Base-by-base conservation (phyloP, 1,140 invertebrate genomes). In the Trissolcus basalis region DNA sequence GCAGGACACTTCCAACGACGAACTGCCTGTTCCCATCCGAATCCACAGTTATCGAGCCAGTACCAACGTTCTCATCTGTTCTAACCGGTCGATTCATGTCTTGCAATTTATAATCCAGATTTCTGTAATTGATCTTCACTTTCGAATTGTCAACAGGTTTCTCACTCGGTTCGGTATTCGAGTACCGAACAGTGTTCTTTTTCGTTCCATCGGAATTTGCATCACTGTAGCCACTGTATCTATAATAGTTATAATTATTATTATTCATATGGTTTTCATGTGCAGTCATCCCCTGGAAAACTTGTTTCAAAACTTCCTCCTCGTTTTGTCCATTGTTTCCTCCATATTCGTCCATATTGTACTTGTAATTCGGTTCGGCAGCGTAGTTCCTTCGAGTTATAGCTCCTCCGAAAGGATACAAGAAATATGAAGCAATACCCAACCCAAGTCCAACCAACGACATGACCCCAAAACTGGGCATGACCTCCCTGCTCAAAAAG, bases 401-500 rank as follows among this genome's bases (percentile, higher is more conserved):
- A 0, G 90, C 90, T 1, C 90, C 90, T 9, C 91, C 89, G 73
- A 94, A 94, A 7, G 93, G 93, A 86, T 93, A 94, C 10, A 94
- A 86, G 80, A 94, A 93, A 63, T 94, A 93, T 27, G 93, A 92
- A 19, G 93, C 93, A 32, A 95, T 82, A 11, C 93, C 93, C 10
- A 94, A 89, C 41, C 93, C 91, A 36, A 94, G 81, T 6, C 93
- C 93, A 12, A 94, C 91, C 13, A 94, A 84, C 0, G 87, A 89
- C 79, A 93, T 93, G 0, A 95, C 91, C 13, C 93, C 93, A 12
- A 95, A 92, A 58, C 92, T 93, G 0, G 93, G 93, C 91, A 95
- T 94, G 0, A 95, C 92, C 89, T 94, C 93, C 78, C 93, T 88
- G 7, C 93, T 93, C 14, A 95, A 83, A 77, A 93, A 95, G 80